Base-by-base conservation (phyloP, 1,140 invertebrate genomes). In the Ooceraea biroi region DNA sequence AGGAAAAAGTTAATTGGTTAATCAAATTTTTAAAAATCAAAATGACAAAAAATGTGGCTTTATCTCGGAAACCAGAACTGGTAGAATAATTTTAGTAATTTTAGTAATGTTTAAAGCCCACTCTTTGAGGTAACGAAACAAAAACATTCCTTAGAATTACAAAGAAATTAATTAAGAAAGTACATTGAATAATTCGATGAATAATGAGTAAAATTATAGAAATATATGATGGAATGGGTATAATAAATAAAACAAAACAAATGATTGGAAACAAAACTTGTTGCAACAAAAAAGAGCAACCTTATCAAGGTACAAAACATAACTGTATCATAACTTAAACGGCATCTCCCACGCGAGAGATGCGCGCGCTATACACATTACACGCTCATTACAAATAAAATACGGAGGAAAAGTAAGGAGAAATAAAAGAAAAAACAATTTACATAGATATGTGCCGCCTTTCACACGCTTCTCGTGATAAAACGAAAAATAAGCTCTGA, bases 231-330 rank as follows among this genome's bases (percentile, higher is more conserved):
- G 73, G 57, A 69, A 74, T 86, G 69, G 85, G 74, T 85, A 27
- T 22, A 88, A 90, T 87, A 90, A 91, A 91, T 78, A 85, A 91
- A 91, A 76, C 76, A 65, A 89, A n/a, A 76, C 63, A 71, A 69
- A 76, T 91, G 88, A 86, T 92, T 93, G 91, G 88, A 93, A 94
- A 93, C 91, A 94, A 94, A 94, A 94, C 91, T 93, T 93, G 93
- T 94, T 94, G 88, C 90, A 92, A 91, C 91, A 92, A 90, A 90
- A 90, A 92, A 93, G 91, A 90, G 85, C 91, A 92, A 91, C 86
- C 88, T 80, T 82, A 90, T 88, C 89, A 90, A 89, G 88, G 83
- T 93, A 94, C 91, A 94, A 88, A 88, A 88, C 87, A 82, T 87
- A 87, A 87, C 78, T 48, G 78, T 25, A 87, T 87, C 55, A 87